Evolutionary conservation across 2,888 invertebrate genomes (phyloP).

Genomic region (Baronia brevicornis): DNA sequence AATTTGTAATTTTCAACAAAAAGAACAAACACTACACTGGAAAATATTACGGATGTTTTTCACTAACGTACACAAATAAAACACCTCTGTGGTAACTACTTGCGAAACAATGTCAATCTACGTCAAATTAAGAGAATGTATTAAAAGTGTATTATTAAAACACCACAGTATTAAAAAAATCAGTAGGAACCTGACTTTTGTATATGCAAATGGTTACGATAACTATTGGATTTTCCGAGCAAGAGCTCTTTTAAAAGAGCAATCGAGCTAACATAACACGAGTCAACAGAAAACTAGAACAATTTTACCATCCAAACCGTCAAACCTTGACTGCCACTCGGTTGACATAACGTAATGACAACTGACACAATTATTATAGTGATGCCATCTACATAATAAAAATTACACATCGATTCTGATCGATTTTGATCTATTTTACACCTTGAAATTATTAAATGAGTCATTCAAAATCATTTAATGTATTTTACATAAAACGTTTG

Average conservation of each 20-base stretch:
- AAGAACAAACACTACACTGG: constrained; percentile 24
- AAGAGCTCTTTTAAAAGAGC: constrained; percentile 13
- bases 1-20: constrained; percentile 13
- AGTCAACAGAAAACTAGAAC: constrained; percentile 38
- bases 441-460: too few relatives aligned
- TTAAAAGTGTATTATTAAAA: constrained; percentile 25
- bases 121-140: constrained; percentile 55
- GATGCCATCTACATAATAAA: too few relatives aligned
- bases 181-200: constrained; percentile 4
- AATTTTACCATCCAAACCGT: constrained; percentile 19
- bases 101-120: constrained; percentile 62
- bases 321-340: constrained; percentile 5
- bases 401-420: too few relatives aligned
- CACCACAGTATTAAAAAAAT: constrained; percentile 5
- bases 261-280: constrained; percentile 11
- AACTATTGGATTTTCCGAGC: background rate
- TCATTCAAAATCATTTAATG: too few relatives aligned
- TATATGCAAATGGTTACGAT: background rate
- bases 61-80: constrained; percentile 64
- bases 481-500: too few relatives aligned
- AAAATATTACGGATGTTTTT: constrained; percentile 39
- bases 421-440: too few relatives aligned
- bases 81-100: constrained; percentile 55
- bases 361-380: constrained; percentile 2
- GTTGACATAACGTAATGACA: background rate